These are phyloP conservation scores for Hypanus sabinus DNA, from an alignment of 2,113 vertebrate species.

Conservation along the genomic window DNA sequence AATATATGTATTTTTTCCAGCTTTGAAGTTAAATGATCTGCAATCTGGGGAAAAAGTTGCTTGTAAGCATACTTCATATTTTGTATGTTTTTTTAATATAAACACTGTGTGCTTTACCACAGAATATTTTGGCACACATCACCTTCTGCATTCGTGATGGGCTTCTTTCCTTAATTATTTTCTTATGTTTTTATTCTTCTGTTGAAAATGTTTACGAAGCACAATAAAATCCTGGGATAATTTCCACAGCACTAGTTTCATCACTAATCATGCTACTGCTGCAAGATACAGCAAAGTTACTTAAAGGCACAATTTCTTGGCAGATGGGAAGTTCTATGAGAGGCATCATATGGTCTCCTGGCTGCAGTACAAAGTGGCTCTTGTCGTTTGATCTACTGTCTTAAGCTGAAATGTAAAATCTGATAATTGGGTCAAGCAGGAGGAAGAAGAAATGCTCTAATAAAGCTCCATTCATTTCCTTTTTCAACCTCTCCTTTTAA, in stretches of 20 bases:
- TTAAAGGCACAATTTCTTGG: constrained; percentile 56
- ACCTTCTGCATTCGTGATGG: neutral
- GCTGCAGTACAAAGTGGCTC: constrained; percentile 73
- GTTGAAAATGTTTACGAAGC: constrained; percentile 41
- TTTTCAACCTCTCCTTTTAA: constrained; percentile 49
- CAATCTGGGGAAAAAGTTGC: neutral
- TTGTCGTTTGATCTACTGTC: constrained; percentile 72
- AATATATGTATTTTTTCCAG: constrained; percentile 14
- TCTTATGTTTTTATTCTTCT: constrained; percentile 1
- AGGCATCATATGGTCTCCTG: constrained; percentile 76
- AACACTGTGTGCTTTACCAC: neutral
- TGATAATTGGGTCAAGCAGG: constrained; percentile 75
- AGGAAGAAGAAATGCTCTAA: constrained; percentile 60
- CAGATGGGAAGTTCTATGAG: constrained; percentile 63
- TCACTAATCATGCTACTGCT: constrained; percentile 25
- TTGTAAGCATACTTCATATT: constrained; percentile 18
- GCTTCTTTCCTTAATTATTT: constrained; percentile 2
- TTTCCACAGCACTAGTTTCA: neutral
- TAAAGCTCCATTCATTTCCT: constrained; percentile 76
- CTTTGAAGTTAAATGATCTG: constrained; percentile 29
- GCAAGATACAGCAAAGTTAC: constrained; percentile 43
- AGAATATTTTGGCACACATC: constrained; percentile 12
- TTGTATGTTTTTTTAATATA: neutral
- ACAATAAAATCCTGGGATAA: constrained; percentile 47
- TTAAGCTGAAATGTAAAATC: constrained; percentile 72